Percentiles rank a stretch among this genome's conserved stretches.
phyloP scores from a whole-genome alignment of 2,797 vertebrate species.

The Xiphophorus birchmanni region DNA sequence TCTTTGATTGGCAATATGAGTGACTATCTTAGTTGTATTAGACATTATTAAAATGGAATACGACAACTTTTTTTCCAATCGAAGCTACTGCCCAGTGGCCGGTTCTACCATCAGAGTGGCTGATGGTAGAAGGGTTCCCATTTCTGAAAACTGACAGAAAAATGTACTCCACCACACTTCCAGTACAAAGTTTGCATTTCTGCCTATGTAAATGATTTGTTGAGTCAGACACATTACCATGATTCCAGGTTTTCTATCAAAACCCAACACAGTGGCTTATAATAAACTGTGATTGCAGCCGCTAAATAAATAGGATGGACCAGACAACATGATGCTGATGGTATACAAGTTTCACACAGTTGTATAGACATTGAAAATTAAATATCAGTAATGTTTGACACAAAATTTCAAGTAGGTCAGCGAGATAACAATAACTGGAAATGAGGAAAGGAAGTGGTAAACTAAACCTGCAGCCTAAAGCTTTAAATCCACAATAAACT shows the following conservation, averaged over 20 bases:
- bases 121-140: not conserved
- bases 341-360: not conserved
- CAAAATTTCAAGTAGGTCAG: not conserved
- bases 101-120: not conserved
- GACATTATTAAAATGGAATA: too few relatives aligned
- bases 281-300: not conserved
- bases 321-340: not conserved
- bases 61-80: too few relatives aligned
- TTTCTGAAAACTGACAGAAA: not conserved
- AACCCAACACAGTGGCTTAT: not conserved
- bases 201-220: not conserved
- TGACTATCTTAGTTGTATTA: too few relatives aligned
- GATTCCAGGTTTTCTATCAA: not conserved
- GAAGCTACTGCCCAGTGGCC: too few relatives aligned
- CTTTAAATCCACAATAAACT: constrained; percentile 34
- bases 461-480: not conserved
- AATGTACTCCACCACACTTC: not conserved
- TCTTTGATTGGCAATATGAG: too few relatives aligned
- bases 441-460: not conserved
- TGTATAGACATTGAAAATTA: not conserved
- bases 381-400: not conserved
- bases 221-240: not conserved
- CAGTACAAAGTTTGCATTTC: not conserved
- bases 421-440: not conserved
- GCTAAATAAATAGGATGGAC: not conserved